Conservation (phyloP, 2,888 invertebrate species). For the Noctuana brunneofusca region DNA sequence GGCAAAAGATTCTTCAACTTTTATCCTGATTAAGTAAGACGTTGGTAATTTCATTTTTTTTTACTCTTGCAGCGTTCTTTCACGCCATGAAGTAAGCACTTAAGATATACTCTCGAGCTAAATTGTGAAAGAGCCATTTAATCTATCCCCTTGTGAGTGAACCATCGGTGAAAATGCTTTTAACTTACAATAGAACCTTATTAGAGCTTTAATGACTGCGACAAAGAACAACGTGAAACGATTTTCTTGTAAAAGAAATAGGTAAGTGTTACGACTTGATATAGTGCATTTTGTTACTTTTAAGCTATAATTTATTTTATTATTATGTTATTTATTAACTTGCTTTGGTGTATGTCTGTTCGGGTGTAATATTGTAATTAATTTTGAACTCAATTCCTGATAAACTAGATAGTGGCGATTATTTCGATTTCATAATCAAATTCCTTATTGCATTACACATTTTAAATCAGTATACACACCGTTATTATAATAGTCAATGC, state of each 20-base stretch:
- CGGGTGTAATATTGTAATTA: too few species aligned
- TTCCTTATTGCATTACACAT: too few species aligned
- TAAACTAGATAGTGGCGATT: too few species aligned
- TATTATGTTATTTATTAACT: too few species aligned
- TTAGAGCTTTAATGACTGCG: slow-evolving; percentile 16
- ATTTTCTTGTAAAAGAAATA: slow-evolving; percentile 1
- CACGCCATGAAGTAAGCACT: slow-evolving; percentile 23
- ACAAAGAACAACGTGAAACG: slow-evolving; percentile 9
- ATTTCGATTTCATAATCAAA: too few species aligned
- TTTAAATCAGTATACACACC: too few species aligned
- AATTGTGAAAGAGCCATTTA: slow-evolving; percentile 27
- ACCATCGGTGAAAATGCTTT: slow-evolving; percentile 15
- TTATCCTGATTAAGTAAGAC: slow-evolving; percentile 28
- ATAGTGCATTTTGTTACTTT: neutral
- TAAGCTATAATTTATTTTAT: neutral
- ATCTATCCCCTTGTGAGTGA: slow-evolving; percentile 25
- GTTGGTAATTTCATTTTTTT: slow-evolving; percentile 22
- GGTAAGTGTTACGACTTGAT: neutral
- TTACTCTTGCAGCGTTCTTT: slow-evolving; percentile 7
- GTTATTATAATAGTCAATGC: too few species aligned
- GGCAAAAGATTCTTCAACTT: slow-evolving; percentile 23
- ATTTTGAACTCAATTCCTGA: too few species aligned
- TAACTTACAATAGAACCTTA: slow-evolving; percentile 21
- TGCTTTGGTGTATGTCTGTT: too few species aligned
- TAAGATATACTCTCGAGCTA: slow-evolving; percentile 4